Percentiles rank a stretch among this genome's conserved stretches.
These are phyloP conservation scores for Sphaeridia pumilis DNA, from an alignment of 2,888 invertebrate species.

Conservation along the genomic window DNA sequence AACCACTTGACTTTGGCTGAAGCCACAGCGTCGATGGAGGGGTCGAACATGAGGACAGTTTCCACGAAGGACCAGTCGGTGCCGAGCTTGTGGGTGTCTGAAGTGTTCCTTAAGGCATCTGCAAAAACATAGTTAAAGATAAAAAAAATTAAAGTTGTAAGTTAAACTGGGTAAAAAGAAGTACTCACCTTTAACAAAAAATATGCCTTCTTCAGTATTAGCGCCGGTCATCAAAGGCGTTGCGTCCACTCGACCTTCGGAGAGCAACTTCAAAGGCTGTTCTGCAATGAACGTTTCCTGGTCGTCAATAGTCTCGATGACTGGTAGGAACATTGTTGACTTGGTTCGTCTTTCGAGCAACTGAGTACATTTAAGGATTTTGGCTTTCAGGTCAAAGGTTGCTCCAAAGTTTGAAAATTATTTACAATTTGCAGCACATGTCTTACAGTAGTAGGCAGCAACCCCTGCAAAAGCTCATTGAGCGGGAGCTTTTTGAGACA, in stretches of 20 bases:
- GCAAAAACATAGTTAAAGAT: too few relatives aligned
- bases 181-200: too few relatives aligned
- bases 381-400: neutral
- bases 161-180: too few relatives aligned
- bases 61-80: too few relatives aligned
- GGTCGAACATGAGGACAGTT: too few relatives aligned
- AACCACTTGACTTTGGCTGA: too few relatives aligned
- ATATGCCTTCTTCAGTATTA: neutral
- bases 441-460: neutral
- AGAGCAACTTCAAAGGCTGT: neutral
- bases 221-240: neutral
- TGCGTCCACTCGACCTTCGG: neutral
- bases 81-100: too few relatives aligned
- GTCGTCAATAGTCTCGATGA: neutral
- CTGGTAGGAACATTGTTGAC: neutral
- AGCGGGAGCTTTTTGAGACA: constrained; percentile 21
- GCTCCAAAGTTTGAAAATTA: neutral
- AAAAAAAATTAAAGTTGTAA: too few relatives aligned
- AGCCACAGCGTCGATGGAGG: too few relatives aligned
- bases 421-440: neutral
- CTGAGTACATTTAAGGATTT: too few relatives aligned
- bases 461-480: neutral
- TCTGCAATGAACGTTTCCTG: neutral
- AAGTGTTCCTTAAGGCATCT: too few relatives aligned
- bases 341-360: too few relatives aligned